Percentiles rank a stretch among this genome's conserved stretches.
Evolutionary conservation across 2,797 vertebrate genomes (phyloP).

Genomic region (Platalea minor): DNA sequence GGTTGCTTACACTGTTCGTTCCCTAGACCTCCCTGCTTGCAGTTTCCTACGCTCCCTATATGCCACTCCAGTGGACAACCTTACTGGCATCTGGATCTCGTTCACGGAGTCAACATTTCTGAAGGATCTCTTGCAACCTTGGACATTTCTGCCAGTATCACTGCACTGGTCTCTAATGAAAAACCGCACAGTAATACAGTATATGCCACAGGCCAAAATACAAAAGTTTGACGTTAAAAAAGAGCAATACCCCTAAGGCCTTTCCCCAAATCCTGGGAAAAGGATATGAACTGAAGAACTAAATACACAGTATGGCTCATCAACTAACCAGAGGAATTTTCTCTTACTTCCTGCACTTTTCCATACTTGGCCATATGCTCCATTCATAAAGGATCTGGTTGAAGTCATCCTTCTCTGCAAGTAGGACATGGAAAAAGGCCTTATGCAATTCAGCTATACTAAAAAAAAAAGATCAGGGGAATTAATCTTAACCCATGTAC

Average conservation of each 20-base stretch:
- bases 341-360: neutral
- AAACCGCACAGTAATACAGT: neutral
- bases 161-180: neutral
- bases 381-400: neutral
- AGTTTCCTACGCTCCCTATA: neutral
- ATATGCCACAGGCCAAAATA: neutral
- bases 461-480: neutral
- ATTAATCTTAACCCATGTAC: neutral
- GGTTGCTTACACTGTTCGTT: neutral
- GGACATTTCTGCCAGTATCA: neutral
- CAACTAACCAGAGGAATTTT: neutral
- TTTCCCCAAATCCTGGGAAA: neutral
- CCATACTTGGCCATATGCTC: neutral
- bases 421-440: neutral
- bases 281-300: neutral
- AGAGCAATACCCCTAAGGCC: neutral
- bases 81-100: neutral
- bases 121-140: neutral
- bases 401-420: conserved; percentile 13
- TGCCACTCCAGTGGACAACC: neutral
- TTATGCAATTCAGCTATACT: neutral
- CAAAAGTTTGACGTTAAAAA: fast-evolving
- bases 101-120: neutral
- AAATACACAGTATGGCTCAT: neutral
- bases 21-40: neutral